Base-by-base conservation (phyloP, 2,888 invertebrate species). In the Melieria omissa region DNA sequence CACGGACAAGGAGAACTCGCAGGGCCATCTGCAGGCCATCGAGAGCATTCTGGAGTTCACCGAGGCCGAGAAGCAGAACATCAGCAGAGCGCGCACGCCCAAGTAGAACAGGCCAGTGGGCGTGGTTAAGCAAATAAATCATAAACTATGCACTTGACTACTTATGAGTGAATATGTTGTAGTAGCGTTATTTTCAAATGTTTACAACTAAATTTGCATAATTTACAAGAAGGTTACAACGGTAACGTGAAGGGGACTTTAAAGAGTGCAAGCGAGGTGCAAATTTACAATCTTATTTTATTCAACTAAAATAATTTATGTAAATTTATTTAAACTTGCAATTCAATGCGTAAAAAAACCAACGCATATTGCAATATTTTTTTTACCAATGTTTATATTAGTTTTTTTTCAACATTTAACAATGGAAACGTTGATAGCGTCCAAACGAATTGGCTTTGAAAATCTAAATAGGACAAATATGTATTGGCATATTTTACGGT, bases 11-110 rank as follows among this genome's bases (percentile, higher is more conserved):
- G 95, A 96, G 85, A 95, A 96, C 83, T 93, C 93, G 70, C 93
- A 93, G 80, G 95, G 95, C 14, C 97, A 97, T 85, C 89, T 97
- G 73, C 86, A 86, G 79, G 97, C 96, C 66, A 96, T 97, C 78
- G 95, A 96, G 87, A 96, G 95, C 86, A 96, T 97, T 81, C 89
- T 97, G 79, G 95, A 95, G 72, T 96, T 95, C 85, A 92, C 92
- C n/a, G 92, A 93, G 71, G 89, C 89, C 66, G 95, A 95, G 86
- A 94, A 93, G 86, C 89, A 90, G 78, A 93, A 92, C 83, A 95
- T 96, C 84, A 92, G 92, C 80, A 93, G 92, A 80, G 92, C 92
- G 76, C 89, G 91, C 82, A 79, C 89, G 77, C 78, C 83, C 72
- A 87, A 87, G 81, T 87, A 83, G 61, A 58, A 9, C 47, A 10